Base-by-base conservation (phyloP, 2,888 invertebrate genomes). In the Drosophila histrio region DNA sequence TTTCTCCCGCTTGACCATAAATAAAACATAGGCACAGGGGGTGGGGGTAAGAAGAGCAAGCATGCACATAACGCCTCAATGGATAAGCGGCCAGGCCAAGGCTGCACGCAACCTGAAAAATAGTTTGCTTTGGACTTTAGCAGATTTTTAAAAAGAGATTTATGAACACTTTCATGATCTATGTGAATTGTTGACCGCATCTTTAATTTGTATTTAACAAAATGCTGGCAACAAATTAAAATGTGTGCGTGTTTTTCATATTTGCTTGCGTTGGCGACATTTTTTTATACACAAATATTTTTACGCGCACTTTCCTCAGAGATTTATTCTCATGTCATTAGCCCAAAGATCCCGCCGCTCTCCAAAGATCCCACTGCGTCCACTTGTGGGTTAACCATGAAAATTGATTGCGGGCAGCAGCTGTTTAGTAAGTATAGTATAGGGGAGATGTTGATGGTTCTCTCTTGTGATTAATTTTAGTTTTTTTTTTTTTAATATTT, bases 341-440 rank as follows among this genome's bases (percentile, higher is more conserved):
- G 52, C 19, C 39, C 28, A 52, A 39, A 52, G 26, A 26, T 73
- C 76, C 85, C 72, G 66, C 62, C 66, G 82, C 53, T 56, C 44
- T 36, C 17, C 36, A 34, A 41, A 66, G 44, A 74, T 67, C 59
- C 56, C 59, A 65, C 58, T 41, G 3, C 43, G 43, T 41, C 65
- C 44, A 43, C 57, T 49, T 50, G 64, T 58, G 63, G 87, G 75
- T 83, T 85, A 87, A 88, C 76, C 88, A 86, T 86, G 88, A 84
- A 81, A 79, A 77, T 84, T 87, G 88, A 87, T 89, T 81, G 79
- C 79, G 73, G 58, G 52, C 70, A 87, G 84, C 87, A 87, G 87
- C 87, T 87, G 87, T 57, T 58, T 26, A 34, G 8, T 43, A n/a
- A n/a, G n/a, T n/a, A n/a, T n/a, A n/a, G 49, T 43, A 53, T 49